phyloP scores from a whole-genome alignment of 2,888 invertebrate species.

The Harpagoxenus sublaevis region DNA sequence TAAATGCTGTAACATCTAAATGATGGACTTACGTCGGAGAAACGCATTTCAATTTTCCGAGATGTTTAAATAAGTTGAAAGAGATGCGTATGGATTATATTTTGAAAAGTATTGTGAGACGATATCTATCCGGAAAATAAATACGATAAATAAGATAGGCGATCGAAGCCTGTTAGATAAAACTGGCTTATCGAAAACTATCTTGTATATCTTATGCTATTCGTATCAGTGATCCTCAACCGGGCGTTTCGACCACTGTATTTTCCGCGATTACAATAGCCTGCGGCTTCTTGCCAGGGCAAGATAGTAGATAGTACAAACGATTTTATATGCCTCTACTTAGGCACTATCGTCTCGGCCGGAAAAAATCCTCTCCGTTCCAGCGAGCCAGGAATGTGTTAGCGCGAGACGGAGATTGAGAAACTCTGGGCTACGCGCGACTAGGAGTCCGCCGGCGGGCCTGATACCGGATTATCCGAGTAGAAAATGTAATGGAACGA shows the following conservation, averaged over 20 bases:
- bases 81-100: background rate
- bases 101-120: background rate
- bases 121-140: background rate
- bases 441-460: conserved; percentile 45
- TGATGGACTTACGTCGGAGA: background rate
- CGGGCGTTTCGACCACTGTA: conserved; percentile 8
- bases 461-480: conserved; percentile 65
- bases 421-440: conserved; percentile 36
- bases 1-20: background rate
- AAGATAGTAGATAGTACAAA: background rate
- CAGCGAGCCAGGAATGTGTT: conserved; percentile 9
- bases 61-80: background rate
- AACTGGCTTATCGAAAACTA: conserved; percentile 16
- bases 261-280: background rate
- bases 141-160: conserved; percentile 28
- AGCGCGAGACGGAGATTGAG: conserved; percentile 29
- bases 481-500: conserved; percentile 76
- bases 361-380: conserved; percentile 10
- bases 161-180: conserved; percentile 26
- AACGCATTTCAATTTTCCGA: background rate
- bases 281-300: background rate
- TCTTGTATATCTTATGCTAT: background rate
- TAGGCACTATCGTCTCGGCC: conserved; percentile 23
- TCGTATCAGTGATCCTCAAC: conserved; percentile 42
- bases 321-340: conserved; percentile 30